Conservation (phyloP, 2,797 vertebrate genomes). For the Spondyliosoma cantharus region DNA sequence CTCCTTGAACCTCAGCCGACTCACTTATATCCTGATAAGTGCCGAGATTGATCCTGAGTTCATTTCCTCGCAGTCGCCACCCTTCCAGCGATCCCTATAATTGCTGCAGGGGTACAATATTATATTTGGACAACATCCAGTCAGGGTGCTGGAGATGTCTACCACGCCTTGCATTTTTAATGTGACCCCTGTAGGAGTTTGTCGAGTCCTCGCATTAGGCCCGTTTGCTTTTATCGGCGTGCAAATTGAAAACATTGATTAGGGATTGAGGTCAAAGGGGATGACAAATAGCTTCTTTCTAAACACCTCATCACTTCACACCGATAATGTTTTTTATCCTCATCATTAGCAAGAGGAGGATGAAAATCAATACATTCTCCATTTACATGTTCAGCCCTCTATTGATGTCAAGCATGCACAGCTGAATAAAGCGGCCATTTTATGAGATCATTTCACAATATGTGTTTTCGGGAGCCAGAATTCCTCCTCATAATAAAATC, state of each 20-base stretch:
- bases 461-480: neutral
- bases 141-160: conserved; percentile 53
- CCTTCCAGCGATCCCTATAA: conserved; percentile 70
- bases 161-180: conserved; percentile 67
- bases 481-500: conserved; percentile 49
- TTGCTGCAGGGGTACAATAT: conserved; percentile 73
- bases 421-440: conserved; percentile 1
- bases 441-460: conserved; percentile 11
- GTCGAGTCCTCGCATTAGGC: conserved; percentile 65
- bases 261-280: conserved; percentile 72
- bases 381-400: conserved; percentile 33
- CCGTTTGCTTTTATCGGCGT: conserved; percentile 60
- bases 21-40: conserved; percentile 75
- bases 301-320: conserved; percentile 51
- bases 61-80: conserved; percentile 65
- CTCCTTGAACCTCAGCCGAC: conserved; percentile 73
- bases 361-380: conserved; percentile 48
- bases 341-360: conserved; percentile 45
- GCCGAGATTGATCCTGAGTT: conserved; percentile 72
- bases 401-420: conserved; percentile 1
- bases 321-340: conserved; percentile 56
- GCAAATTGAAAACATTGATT: conserved; percentile 78
- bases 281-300: conserved; percentile 62
- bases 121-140: conserved; percentile 79
- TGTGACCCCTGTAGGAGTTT: conserved; percentile 66